Base-by-base conservation (phyloP, 1,140 invertebrate species). In the Pteromalus puparum region DNA sequence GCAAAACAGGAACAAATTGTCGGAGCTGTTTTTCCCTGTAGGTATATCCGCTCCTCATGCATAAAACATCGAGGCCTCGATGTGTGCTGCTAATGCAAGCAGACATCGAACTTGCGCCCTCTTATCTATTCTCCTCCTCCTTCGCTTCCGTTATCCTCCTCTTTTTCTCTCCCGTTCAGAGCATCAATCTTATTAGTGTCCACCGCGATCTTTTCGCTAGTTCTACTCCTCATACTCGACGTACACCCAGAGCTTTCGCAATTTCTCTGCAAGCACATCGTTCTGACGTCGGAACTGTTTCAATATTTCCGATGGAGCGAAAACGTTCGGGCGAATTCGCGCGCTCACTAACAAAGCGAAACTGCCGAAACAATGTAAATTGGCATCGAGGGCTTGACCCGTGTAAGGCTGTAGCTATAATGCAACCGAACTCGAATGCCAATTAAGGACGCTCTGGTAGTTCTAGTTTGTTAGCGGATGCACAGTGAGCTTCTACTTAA, bases 161-260 rank as follows among this genome's bases (percentile, higher is more conserved):
- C 13, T 61, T 61, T 77, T 28, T 78, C 79, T 78, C 75, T 34
- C 83, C 38, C 82, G 84, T 70, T 42, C 82, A 74, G 85, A 76
- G 83, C 87, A 90, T 90, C 90, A 88, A 90, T 90, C 90, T 90
- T 90, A 88, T 89, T 89, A 90, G 88, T 86, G 85, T 76, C 83
- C 84, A 82, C 83, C 86, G 18, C n/a, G 1, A n/a, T 48, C 48
- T 76, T 18, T 28, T 65, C 75, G 30, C 30, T 34, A 5, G 30
- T 18, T 53, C 28, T 26, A 3, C n/a, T 24, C 13, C 26, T 13
- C 26, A 28, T 28, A 42, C n/a, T 42, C 18, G 10, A 42, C 72
- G 34, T 42, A 15, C 1, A n/a, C 6, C 15, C 9, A 42, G 7
- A 42, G 38, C 38, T 42, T 42, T 42, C 10, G 7, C 38, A 42